These are phyloP conservation scores for Erinaceus europaeus DNA, from an alignment of 2,113 vertebrate genomes.

Conservation along the genomic window DNA sequence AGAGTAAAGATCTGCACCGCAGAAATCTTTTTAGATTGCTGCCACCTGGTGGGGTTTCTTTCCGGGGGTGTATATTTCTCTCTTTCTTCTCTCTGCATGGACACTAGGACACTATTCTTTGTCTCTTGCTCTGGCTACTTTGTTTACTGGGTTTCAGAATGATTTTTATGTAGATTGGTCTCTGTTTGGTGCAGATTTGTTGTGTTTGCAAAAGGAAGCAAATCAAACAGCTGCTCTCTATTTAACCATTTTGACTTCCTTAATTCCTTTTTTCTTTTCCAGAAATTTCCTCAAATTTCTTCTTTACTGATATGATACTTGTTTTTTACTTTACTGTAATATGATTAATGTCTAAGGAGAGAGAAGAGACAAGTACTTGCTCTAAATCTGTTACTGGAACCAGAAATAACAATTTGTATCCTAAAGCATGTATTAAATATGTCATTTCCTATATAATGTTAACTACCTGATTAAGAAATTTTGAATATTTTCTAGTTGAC, in stretches of 20 bases:
- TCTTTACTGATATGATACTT: not conserved
- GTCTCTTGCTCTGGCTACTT: too few relatives aligned
- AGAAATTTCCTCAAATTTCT: not conserved
- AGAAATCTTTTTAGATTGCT: too few relatives aligned
- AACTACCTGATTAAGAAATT: constrained; percentile 4
- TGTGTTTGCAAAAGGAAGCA: too few relatives aligned
- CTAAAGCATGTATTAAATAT: not conserved
- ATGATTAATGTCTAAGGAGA: not conserved
- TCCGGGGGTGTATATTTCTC: too few relatives aligned
- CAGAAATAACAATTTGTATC: not conserved
- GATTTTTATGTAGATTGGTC: too few relatives aligned
- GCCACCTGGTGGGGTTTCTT: too few relatives aligned
- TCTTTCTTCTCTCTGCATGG: too few relatives aligned
- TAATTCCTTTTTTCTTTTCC: not conserved
- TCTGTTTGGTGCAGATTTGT: too few relatives aligned
- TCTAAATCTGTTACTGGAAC: constrained; percentile 26
- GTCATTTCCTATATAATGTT: not conserved
- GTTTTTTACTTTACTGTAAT: not conserved
- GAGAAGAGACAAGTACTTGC: not conserved
- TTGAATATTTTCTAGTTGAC: not conserved
- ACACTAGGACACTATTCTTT: too few relatives aligned
- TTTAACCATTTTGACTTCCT: not conserved
- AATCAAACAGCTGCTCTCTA: too few relatives aligned
- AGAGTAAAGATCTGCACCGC: too few relatives aligned
- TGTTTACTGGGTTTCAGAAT: too few relatives aligned